Conservation (phyloP, 2,797 vertebrate species). For the Malurus splendens region DNA sequence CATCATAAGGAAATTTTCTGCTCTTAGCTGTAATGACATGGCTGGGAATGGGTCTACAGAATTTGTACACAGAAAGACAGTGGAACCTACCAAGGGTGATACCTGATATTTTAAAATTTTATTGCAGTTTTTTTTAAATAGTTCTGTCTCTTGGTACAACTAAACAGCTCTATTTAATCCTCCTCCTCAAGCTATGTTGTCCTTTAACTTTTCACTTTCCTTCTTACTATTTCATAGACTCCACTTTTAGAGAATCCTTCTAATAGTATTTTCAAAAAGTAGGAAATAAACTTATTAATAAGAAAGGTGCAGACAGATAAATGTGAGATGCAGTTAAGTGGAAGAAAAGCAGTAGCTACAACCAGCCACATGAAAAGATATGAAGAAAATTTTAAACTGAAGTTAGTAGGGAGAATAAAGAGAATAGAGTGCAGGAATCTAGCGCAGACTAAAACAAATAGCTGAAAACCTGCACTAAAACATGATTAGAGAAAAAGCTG, state of each 20-base stretch:
- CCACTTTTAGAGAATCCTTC: background rate
- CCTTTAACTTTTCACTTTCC: background rate
- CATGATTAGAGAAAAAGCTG: background rate
- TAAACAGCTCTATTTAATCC: background rate
- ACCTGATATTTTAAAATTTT: background rate
- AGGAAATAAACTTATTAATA: background rate
- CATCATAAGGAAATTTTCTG: background rate
- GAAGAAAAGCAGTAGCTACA: background rate
- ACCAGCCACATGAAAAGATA: background rate
- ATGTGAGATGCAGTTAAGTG: background rate
- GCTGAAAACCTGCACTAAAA: background rate
- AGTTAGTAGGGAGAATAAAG: background rate
- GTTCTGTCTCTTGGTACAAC: background rate
- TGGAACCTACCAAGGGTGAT: background rate
- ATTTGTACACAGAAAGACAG: background rate
- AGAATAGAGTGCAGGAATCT: background rate
- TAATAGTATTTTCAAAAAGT: background rate
- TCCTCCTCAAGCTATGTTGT: background rate
- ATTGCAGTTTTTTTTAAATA: background rate
- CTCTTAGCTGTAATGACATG: background rate
- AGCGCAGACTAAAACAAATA: background rate
- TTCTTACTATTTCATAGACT: background rate
- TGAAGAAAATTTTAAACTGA: background rate
- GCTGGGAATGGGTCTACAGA: background rate
- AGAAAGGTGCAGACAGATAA: background rate